phyloP scores from a whole-genome alignment of 2,113 vertebrate species.

The Scalopus aquaticus region DNA sequence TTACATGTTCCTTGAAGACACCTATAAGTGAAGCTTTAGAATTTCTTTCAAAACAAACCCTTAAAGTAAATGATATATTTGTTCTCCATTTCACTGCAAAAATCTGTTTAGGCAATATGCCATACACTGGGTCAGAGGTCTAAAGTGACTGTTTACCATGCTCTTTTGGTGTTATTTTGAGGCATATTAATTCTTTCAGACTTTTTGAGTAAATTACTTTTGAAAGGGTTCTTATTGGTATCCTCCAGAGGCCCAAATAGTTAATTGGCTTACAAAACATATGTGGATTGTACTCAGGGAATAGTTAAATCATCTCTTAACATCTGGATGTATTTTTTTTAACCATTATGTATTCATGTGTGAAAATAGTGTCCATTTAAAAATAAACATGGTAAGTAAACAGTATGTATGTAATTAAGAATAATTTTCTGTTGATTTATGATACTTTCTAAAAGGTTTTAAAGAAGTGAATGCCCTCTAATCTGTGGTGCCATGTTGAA shows the following conservation, averaged over 20 bases:
- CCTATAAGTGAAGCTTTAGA: background rate
- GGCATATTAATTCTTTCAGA: conserved; percentile 11
- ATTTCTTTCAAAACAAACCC: conserved; percentile 29
- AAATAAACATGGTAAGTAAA: conserved; percentile 42
- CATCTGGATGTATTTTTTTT: conserved; percentile 44
- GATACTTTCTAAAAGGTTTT: background rate
- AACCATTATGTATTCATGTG: background rate
- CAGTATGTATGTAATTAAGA: conserved; percentile 17
- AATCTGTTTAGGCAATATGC: background rate
- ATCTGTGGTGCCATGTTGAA: background rate
- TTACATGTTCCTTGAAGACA: background rate
- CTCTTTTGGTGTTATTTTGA: background rate
- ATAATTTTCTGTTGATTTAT: background rate
- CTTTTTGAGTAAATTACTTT: conserved; percentile 6
- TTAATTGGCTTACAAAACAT: conserved; percentile 57
- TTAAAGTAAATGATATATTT: background rate
- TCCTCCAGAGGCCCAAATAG: background rate
- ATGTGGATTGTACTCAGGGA: conserved; percentile 7
- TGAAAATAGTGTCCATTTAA: conserved; percentile 31
- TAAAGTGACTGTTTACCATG: background rate
- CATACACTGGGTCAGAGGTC: background rate
- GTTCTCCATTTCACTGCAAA: background rate
- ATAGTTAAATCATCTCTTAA: conserved; percentile 48
- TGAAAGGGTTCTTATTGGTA: conserved; percentile 16
- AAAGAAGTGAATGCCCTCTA: background rate